A percentile compares a stretch with the other conserved stretches of the same genome.
Evolutionary conservation across 2,113 vertebrate genomes (phyloP).

Genomic region (Emberiza fucata): DNA sequence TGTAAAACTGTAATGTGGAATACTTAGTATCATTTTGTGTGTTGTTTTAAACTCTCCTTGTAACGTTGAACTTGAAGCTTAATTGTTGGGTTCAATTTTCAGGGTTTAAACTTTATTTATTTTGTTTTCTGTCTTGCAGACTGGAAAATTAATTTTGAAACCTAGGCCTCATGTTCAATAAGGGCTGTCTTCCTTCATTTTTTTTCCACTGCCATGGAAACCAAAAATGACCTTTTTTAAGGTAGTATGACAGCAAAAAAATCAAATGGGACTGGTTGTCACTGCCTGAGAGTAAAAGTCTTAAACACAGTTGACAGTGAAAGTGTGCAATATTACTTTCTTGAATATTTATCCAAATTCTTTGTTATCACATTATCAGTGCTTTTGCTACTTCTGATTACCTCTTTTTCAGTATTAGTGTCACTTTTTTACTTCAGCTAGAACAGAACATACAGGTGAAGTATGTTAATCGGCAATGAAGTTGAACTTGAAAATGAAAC

Average conservation of each 20-base stretch:
- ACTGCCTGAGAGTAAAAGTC: conserved; percentile 53
- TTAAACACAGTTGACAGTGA: conserved; percentile 46
- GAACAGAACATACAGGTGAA: conserved; percentile 49
- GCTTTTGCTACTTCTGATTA: conserved; percentile 64
- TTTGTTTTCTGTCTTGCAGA: conserved; percentile 74
- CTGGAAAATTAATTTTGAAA: conserved; percentile 97
- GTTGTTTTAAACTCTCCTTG: neutral
- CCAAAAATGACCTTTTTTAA: conserved; percentile 61
- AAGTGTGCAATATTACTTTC: conserved; percentile 70
- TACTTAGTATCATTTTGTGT: neutral
- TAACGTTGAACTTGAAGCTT: neutral
- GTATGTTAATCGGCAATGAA: conserved; percentile 61
- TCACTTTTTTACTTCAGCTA: conserved; percentile 72
- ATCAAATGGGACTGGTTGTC: conserved; percentile 49
- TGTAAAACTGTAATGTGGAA: neutral
- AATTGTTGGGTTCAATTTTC: neutral
- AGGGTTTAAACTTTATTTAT: neutral
- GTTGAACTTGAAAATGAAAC: conserved; percentile 71
- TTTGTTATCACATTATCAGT: conserved; percentile 28
- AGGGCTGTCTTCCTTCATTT: conserved; percentile 50
- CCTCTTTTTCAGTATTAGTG: conserved; percentile 73
- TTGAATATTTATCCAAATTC: conserved; percentile 43
- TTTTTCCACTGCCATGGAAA: conserved; percentile 59
- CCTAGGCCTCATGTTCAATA: conserved; percentile 95
- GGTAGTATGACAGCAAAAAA: conserved; percentile 60